Percentiles rank a stretch among this genome's conserved stretches.
Evolutionary conservation across 2,888 invertebrate species (phyloP).

Genomic region (Anticlea derivata): DNA sequence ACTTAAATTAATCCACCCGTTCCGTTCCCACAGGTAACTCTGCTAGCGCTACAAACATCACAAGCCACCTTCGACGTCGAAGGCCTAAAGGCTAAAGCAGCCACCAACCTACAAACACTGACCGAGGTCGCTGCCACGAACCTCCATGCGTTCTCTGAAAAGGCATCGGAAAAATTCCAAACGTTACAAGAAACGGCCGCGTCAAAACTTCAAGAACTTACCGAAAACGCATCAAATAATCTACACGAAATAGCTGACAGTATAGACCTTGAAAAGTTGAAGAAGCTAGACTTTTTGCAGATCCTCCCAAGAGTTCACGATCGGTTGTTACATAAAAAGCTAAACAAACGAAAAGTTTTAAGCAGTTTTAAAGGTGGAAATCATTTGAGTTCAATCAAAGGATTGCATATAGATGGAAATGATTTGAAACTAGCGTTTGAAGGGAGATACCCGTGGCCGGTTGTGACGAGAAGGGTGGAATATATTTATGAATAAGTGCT

Average conservation of each 20-base stretch:
- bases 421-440: slow-evolving; percentile 41
- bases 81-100: slow-evolving; percentile 56
- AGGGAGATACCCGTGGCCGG: slow-evolving; percentile 42
- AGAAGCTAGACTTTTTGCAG: slow-evolving; percentile 51
- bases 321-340: slow-evolving; percentile 35
- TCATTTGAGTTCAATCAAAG: slow-evolving; percentile 33
- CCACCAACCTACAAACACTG: slow-evolving; percentile 45
- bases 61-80: slow-evolving; percentile 59
- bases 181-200: slow-evolving; percentile 42
- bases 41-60: slow-evolving; percentile 51
- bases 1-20: too few species aligned
- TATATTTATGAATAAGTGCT: slow-evolving; percentile 34
- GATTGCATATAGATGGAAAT: slow-evolving; percentile 30
- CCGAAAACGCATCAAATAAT: slow-evolving; percentile 39
- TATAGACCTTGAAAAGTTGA: slow-evolving; percentile 54
- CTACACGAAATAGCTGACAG: slow-evolving; percentile 31
- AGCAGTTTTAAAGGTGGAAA: slow-evolving; percentile 7
- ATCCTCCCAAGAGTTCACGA: slow-evolving; percentile 49
- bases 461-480: slow-evolving; percentile 37
- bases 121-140: slow-evolving; percentile 47
- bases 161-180: slow-evolving; percentile 46
- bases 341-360: slow-evolving; percentile 29
- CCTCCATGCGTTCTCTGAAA: slow-evolving; percentile 41
- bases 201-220: slow-evolving; percentile 43
- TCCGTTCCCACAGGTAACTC: slow-evolving; percentile 52